Percentiles rank a stretch among this genome's conserved stretches.
These are phyloP conservation scores for Hesperophylax magnus DNA, from an alignment of 1,140 invertebrate species.

Conservation along the genomic window DNA sequence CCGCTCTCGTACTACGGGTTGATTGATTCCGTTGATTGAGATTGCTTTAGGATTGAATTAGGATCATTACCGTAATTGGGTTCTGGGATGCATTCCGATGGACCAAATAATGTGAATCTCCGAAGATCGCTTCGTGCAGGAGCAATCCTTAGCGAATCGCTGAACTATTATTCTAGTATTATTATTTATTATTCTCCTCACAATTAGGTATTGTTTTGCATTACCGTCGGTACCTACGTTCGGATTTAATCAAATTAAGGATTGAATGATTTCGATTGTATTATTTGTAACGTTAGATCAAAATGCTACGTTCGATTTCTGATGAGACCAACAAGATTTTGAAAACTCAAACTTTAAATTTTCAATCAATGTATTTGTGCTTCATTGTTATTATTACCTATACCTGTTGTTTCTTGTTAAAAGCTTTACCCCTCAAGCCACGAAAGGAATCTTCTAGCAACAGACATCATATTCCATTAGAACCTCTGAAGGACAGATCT, in stretches of 20 bases:
- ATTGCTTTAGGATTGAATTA: constrained; percentile 52
- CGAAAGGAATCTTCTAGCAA: too few relatives aligned
- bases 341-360: too few relatives aligned
- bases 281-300: background rate
- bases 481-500: too few relatives aligned
- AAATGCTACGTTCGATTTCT: background rate
- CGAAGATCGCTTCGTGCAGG: constrained; percentile 1
- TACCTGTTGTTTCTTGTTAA: too few relatives aligned
- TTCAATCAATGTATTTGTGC: too few relatives aligned
- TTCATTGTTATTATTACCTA: too few relatives aligned
- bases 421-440: too few relatives aligned
- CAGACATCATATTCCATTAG: too few relatives aligned
- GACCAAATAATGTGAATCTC: constrained; percentile 11
- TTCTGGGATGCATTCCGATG: constrained; percentile 10
- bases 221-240: background rate
- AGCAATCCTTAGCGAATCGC: background rate
- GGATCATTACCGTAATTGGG: constrained; percentile 51
- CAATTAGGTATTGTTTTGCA: constrained; percentile 13
- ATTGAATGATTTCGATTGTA: background rate
- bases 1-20: constrained; percentile 2
- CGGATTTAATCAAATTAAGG: constrained; percentile 17
- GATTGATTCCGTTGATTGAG: constrained; percentile 41
- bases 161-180: background rate
- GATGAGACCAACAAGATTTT: too few relatives aligned
- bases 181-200: background rate